phyloP scores from a whole-genome alignment of 2,113 vertebrate genomes.

The Pelobates fuscus region DNA sequence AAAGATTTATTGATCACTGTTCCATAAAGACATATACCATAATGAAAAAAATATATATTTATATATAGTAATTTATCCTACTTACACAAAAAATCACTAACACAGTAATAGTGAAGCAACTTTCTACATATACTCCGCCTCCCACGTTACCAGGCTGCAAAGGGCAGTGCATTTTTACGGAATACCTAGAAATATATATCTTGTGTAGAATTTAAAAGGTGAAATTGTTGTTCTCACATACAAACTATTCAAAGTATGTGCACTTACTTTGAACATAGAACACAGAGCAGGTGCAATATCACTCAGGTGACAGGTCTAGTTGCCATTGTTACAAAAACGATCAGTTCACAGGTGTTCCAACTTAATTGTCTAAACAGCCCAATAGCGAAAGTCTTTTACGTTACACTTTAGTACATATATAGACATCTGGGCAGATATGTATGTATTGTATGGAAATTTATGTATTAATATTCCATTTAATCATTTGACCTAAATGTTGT shows the following conservation, averaged over 20 bases:
- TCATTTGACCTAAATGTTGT: too few species aligned
- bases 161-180: not conserved
- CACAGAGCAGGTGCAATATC: not conserved
- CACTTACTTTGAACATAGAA: not conserved
- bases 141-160: not conserved
- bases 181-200: not conserved
- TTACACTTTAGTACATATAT: too few species aligned
- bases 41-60: slow-evolving; percentile 49
- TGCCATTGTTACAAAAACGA: too few species aligned
- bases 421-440: not conserved
- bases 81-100: slow-evolving; percentile 38
- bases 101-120: slow-evolving; percentile 22
- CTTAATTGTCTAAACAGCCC: too few species aligned
- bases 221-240: slow-evolving; percentile 17
- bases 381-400: too few species aligned
- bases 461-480: not conserved
- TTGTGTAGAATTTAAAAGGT: not conserved
- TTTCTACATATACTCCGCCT: slow-evolving; percentile 8
- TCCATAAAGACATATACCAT: slow-evolving; percentile 45
- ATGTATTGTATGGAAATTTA: not conserved
- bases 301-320: not conserved
- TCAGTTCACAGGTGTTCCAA: too few species aligned
- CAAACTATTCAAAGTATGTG: not conserved
- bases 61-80: slow-evolving; percentile 41
- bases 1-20: slow-evolving; percentile 35